Percentiles rank a stretch among this genome's conserved stretches.
phyloP scores from a whole-genome alignment of 2,113 vertebrate species.

The Lophius piscatorius region DNA sequence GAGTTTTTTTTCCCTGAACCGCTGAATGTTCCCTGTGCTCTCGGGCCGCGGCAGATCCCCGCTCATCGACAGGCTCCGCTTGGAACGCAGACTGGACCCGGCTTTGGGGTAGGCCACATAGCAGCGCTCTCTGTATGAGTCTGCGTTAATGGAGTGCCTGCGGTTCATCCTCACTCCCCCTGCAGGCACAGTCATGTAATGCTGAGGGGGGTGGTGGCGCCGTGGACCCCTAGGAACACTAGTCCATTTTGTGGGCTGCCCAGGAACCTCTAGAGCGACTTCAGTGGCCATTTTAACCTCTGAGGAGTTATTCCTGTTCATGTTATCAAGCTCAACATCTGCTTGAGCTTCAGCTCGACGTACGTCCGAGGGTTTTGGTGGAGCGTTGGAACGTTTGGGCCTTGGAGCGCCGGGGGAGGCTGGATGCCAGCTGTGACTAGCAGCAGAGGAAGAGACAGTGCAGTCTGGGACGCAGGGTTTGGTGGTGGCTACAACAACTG shows the following conservation, averaged over 20 bases:
- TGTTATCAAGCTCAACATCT: slow-evolving; percentile 86
- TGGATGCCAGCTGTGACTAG: slow-evolving; percentile 90
- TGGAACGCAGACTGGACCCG: slow-evolving; percentile 82
- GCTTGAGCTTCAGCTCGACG: slow-evolving; percentile 77
- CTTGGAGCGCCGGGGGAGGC: slow-evolving; percentile 84
- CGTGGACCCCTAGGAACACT: slow-evolving; percentile 83
- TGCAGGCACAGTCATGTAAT: slow-evolving; percentile 92
- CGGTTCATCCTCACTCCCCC: slow-evolving; percentile 83
- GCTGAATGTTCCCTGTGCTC: slow-evolving; percentile 63
- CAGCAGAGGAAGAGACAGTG: slow-evolving; percentile 88
- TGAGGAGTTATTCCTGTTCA: slow-evolving; percentile 95
- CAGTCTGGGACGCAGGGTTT: slow-evolving; percentile 88
- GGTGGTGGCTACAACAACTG: slow-evolving; percentile 21
- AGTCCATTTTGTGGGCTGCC: slow-evolving; percentile 72
- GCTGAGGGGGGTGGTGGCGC: slow-evolving; percentile 81
- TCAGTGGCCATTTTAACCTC: slow-evolving; percentile 75
- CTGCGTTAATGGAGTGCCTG: slow-evolving; percentile 87
- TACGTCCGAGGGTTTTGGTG: slow-evolving; percentile 76
- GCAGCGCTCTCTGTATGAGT: slow-evolving; percentile 77
- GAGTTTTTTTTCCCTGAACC: slow-evolving; percentile 82
- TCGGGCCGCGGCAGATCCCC: slow-evolving; percentile 83
- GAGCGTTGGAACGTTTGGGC: slow-evolving; percentile 82
- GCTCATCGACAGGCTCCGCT: slow-evolving; percentile 92
- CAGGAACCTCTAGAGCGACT: slow-evolving; percentile 47
- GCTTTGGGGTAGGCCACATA: slow-evolving; percentile 72